Evolutionary conservation across 2,113 vertebrate species (phyloP).

Genomic region (Rattus norvegicus): GRCr8 NC_086039.1:63923501-63924000

Average conservation of each 20-base stretch:
- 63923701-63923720: neutral
- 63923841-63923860: neutral
- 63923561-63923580: neutral
- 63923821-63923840: neutral
- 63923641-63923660: neutral
- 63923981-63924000: neutral
- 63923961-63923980: slow-evolving; percentile 18
- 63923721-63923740: neutral
- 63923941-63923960: neutral
- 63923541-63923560: neutral
- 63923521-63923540: neutral
- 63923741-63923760: neutral
- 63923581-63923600: neutral
- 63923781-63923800: neutral
- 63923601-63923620: neutral
- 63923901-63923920: neutral
- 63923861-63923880: neutral
- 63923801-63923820: neutral
- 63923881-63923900: neutral
- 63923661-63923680: neutral
- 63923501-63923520: neutral
- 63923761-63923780: neutral
- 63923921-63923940: neutral
- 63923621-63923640: neutral
- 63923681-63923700: neutral